Conservation (phyloP, 2,888 invertebrate species). For the Tetramorium bicarinatum region DNA sequence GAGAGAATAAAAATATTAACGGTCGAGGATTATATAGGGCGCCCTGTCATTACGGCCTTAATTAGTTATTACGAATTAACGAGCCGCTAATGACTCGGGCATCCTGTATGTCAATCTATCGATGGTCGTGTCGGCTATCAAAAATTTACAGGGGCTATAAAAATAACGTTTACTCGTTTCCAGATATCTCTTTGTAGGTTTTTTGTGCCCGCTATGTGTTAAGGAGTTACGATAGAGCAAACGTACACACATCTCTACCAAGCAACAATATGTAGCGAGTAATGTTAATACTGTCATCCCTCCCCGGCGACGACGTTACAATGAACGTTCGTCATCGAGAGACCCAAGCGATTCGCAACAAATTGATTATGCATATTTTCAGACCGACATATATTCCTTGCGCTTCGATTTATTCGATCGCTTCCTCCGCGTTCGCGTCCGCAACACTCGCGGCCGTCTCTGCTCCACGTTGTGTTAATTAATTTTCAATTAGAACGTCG, state of each 20-base stretch:
- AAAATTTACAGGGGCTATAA: slow-evolving; percentile 72
- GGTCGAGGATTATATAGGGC: slow-evolving; percentile 21
- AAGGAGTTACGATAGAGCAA: slow-evolving; percentile 40
- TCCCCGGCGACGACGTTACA: slow-evolving; percentile 9
- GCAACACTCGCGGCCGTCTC: not conserved
- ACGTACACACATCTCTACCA: slow-evolving; percentile 47
- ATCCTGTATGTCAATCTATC: slow-evolving; percentile 17
- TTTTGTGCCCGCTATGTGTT: slow-evolving; percentile 66
- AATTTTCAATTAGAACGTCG: slow-evolving; percentile 11
- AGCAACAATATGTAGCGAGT: slow-evolving; percentile 67
- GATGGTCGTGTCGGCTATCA: slow-evolving; percentile 41
- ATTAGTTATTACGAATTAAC: slow-evolving; percentile 18
- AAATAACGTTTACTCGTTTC: slow-evolving; percentile 72
- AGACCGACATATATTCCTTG: not conserved
- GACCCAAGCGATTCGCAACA: slow-evolving; percentile 1
- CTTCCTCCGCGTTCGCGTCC: not conserved
- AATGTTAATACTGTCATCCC: slow-evolving; percentile 52
- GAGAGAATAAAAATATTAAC: slow-evolving; percentile 32
- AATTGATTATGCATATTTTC: slow-evolving; percentile 16
- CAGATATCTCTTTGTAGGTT: slow-evolving; percentile 66
- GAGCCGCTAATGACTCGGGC: slow-evolving; percentile 18
- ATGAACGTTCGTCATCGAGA: slow-evolving; percentile 5
- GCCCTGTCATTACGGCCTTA: not conserved
- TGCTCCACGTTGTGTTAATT: not conserved
- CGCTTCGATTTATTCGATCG: slow-evolving; percentile 26